Percentiles rank a stretch among this genome's conserved stretches.
These are phyloP conservation scores for Trididemnum miniatum DNA, from an alignment of 23 tunicate species.

Conservation along the genomic window DNA sequence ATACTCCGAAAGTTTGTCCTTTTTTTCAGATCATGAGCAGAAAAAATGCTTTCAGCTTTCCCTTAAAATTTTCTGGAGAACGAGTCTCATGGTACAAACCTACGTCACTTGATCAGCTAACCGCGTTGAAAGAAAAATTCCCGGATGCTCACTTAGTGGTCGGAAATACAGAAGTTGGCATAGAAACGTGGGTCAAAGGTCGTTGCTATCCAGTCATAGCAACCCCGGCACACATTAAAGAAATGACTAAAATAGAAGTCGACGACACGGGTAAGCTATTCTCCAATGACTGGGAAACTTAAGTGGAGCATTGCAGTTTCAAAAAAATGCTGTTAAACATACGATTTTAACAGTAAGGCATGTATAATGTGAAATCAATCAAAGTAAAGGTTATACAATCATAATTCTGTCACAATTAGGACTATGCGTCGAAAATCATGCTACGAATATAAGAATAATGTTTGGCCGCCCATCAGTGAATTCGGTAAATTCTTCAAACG, in stretches of 20 bases:
- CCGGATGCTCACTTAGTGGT: constrained; percentile 79
- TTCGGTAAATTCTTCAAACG: too few species aligned
- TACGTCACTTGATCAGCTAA: constrained; percentile 47
- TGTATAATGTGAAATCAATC: too few species aligned
- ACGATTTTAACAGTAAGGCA: too few species aligned
- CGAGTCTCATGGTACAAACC: constrained; percentile 93
- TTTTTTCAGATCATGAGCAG: constrained; percentile 32
- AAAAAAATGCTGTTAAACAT: too few species aligned
- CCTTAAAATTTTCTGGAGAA: constrained; percentile 78
- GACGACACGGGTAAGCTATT: constrained; percentile 33
- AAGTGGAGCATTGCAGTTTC: too few species aligned
- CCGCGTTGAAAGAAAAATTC: constrained; percentile 47
- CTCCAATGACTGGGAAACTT: too few species aligned
- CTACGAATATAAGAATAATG: too few species aligned
- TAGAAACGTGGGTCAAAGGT: constrained; percentile 85
- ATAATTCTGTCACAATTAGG: too few species aligned
- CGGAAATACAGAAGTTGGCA: constrained; percentile 96
- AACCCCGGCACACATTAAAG: constrained; percentile 46
- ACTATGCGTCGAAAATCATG: too few species aligned
- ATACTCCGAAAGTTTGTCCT: too few species aligned
- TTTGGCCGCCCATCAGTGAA: too few species aligned
- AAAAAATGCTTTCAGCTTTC: not conserved
- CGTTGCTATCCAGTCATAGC: constrained; percentile 39
- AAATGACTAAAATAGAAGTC: constrained; percentile 41
- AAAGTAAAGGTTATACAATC: too few species aligned